Base-by-base conservation (phyloP, 1,140 invertebrate species). In the Drosophila prosaltans region DNA sequence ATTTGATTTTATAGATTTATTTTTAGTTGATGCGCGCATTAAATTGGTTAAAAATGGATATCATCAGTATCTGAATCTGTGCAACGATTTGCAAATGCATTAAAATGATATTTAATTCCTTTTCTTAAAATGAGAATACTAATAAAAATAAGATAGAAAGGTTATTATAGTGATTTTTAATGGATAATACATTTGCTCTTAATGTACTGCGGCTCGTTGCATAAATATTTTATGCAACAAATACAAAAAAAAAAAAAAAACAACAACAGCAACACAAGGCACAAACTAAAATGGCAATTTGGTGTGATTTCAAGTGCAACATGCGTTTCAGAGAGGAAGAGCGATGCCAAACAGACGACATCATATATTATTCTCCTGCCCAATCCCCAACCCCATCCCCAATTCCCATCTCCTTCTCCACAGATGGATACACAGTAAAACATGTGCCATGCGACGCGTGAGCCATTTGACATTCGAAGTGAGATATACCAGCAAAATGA, bases 21-120 rank as follows among this genome's bases (percentile, higher is more conserved):
- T 88, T 86, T 83, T 88, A 88, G 80, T 83, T 65, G 80, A 82
- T 86, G 83, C 69, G 83, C 76, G 65, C 83, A 86, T 88, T 83
- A 86, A 86, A 85, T 82, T 78, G 69, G 48, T 71, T 65, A 66
- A 62, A 66, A 9, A 43, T 66, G 76, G 70, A 76, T 64, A 74
- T 58, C 60, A 70, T 69, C 60, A 10, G 11, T 26, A 40, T 59
- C 57, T 36, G 43, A 54, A 70, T 51, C 21, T 26, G 7, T 40
- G 39, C 39, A 40, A 75, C 68, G 28, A 2, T 2, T 30, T 68
- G 75, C 68, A 75, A 74, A 72, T 6, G 65, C 51, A 65, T 63
- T 69, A 74, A 61, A 39, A 57, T 40, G 26, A 59, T 36, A 28
- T 36, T 59, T 61, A 5, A 57, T 65, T 36, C 1, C 2, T 30